Base-by-base conservation (phyloP, 2,888 invertebrate genomes). In the Oasisia sp. region DNA sequence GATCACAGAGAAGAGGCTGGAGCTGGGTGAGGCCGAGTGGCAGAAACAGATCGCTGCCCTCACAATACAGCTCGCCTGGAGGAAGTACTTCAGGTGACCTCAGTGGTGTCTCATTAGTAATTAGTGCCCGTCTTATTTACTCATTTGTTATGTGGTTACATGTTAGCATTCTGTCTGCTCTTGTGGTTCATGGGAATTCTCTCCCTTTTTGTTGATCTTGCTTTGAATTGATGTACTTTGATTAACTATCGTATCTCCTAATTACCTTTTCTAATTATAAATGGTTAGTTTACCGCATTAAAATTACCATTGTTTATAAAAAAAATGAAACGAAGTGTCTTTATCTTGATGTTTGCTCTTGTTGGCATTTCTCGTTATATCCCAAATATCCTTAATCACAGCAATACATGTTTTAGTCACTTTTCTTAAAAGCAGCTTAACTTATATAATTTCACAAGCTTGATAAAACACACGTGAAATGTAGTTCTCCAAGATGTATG, bases 31-130 rank as follows among this genome's bases (percentile, higher is more conserved):
- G 90, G 94, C 94, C 50, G 95, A 95, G 92, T 95, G 95, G 94
- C 94, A 95, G 92, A 94, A 94, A 92, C 95, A 95, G 93, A 95
- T 95, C 32, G 95, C 96, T 14, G 96, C 95, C 12, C 94, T 95
- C 4, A 95, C 95, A 0, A 96, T 96, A 91, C 95, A 95, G 94
- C 93, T 95, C 38, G 95, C 95, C 45, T 96, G 96, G 96, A 94
- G 96, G 89, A 95, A 95, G 94, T 95, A 94, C 92, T 95, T 94
- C 94, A 95, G 95, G 95, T 95, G 93, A 92, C 92, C 32, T n/a
- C 14, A 89, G 45, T 92, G 19, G 11, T 90, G 58, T 45, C 5
- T 12, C 38, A 44, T 32, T 44, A 5, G 90, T 44, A 27, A 90
- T 74, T n/a, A 74, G 27, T 74, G 74, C 27, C 74, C 74, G 5